These are phyloP conservation scores for Ips nitidus DNA, from an alignment of 1,140 invertebrate genomes.

Conservation along the genomic window DNA sequence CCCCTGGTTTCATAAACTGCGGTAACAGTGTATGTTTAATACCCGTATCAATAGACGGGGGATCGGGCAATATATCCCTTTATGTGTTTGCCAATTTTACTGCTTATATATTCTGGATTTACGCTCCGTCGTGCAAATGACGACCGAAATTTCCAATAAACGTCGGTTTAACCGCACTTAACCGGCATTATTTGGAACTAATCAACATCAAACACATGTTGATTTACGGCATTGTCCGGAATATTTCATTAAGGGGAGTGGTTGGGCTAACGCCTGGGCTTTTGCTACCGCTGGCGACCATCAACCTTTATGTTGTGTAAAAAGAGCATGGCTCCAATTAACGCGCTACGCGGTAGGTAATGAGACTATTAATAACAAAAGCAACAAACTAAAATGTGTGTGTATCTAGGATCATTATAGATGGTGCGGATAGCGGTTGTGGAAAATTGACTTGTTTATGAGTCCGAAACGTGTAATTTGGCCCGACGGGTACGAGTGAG, in stretches of 20 bases:
- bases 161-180: constrained; percentile 28
- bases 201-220: constrained; percentile 33
- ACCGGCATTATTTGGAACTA: constrained; percentile 29
- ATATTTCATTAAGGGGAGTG: neutral
- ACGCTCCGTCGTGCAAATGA: constrained; percentile 29
- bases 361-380: too few relatives aligned
- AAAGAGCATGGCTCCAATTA: too few relatives aligned
- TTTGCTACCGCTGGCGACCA: too few relatives aligned
- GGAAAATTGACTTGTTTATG: constrained; percentile 16
- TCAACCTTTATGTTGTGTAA: too few relatives aligned
- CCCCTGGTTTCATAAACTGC: constrained; percentile 15
- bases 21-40: constrained; percentile 22
- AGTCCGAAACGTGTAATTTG: constrained; percentile 8
- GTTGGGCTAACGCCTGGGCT: too few relatives aligned
- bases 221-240: constrained; percentile 19
- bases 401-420: constrained; percentile 3
- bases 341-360: too few relatives aligned
- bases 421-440: constrained; percentile 6
- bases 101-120: constrained; percentile 27
- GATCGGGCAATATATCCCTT: constrained; percentile 20
- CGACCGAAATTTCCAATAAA: constrained; percentile 32
- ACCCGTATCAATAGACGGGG: constrained; percentile 21
- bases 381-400: constrained; percentile 6
- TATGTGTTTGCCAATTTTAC: constrained; percentile 32
- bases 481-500: neutral